phyloP scores from a whole-genome alignment of 2,113 vertebrate species.

The Morphnarchus princeps region DNA sequence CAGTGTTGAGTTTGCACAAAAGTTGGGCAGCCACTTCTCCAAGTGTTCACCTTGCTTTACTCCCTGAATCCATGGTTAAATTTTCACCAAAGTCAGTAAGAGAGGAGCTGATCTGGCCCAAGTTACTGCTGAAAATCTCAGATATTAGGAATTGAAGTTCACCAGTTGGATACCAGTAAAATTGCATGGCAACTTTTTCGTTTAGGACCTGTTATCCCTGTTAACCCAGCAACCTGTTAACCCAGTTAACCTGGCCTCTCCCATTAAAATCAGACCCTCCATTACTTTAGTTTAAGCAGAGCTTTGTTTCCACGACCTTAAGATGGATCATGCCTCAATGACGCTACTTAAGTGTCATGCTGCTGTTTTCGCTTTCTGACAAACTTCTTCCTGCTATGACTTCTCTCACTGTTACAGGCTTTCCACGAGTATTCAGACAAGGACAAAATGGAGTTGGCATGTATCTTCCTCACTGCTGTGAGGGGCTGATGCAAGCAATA shows the following conservation, averaged over 20 bases:
- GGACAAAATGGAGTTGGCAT: neutral
- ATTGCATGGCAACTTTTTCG: neutral
- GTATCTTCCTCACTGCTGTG: neutral
- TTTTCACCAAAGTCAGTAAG: neutral
- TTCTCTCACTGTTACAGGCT: neutral
- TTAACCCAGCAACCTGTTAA: neutral
- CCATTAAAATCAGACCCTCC: neutral
- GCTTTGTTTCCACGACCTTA: neutral
- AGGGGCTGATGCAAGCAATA: neutral
- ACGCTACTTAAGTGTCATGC: accelerated
- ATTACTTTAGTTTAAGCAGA: neutral
- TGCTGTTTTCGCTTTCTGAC: neutral
- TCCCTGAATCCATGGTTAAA: neutral
- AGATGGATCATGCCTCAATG: neutral
- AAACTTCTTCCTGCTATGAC: neutral
- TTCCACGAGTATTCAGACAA: neutral
- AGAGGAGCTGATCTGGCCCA: neutral
- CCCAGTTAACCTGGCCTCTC: neutral
- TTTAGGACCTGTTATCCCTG: neutral
- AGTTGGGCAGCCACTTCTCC: neutral
- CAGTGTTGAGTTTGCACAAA: neutral
- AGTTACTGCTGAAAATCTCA: neutral
- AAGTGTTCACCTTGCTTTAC: neutral
- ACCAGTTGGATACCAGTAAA: neutral
- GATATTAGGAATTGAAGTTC: neutral